A percentile compares a stretch with the other conserved stretches of the same genome.
phyloP scores from a whole-genome alignment of 2,797 vertebrate genomes.

The Pantherophis alleghaniensis region DNA sequence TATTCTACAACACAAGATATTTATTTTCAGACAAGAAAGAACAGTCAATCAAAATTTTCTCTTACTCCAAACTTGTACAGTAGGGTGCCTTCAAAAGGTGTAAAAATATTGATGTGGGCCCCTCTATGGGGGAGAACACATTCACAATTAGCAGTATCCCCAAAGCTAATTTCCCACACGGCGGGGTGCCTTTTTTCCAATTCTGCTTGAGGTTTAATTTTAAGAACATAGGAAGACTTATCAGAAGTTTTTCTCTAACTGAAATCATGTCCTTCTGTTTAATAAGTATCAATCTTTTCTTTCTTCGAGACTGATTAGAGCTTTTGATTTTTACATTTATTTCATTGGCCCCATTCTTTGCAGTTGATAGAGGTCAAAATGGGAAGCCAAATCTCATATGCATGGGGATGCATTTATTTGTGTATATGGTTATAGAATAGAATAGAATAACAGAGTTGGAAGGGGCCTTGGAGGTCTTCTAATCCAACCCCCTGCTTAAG shows the following conservation, averaged over 20 bases:
- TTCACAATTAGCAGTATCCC: conserved; percentile 5
- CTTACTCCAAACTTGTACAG: background rate
- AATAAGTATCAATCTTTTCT: conserved; percentile 12
- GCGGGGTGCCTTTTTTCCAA: background rate
- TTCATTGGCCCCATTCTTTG: background rate
- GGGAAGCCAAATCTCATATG: background rate
- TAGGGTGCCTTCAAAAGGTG: conserved; percentile 15
- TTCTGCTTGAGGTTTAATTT: conserved; percentile 27
- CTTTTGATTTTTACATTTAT: conserved; percentile 19
- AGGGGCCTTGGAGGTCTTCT: no score
- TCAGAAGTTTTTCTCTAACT: conserved; percentile 7
- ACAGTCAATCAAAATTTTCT: background rate
- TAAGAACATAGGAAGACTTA: conserved; percentile 13
- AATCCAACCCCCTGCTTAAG: no score
- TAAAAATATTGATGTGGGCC: conserved; percentile 16
- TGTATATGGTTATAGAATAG: no score
- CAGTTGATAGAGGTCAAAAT: background rate
- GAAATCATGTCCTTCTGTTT: background rate
- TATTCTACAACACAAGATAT: background rate
- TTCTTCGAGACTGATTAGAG: background rate
- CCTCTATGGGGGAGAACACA: conserved; percentile 3
- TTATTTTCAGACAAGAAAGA: conserved; percentile 11
- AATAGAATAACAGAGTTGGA: no score
- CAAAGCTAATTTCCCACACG: conserved; percentile 3
- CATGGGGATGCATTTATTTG: background rate